A percentile compares a stretch with the other conserved stretches of the same genome.
Conservation (phyloP, 2,113 vertebrate genomes). For the Rutilus rutilus region DNA sequence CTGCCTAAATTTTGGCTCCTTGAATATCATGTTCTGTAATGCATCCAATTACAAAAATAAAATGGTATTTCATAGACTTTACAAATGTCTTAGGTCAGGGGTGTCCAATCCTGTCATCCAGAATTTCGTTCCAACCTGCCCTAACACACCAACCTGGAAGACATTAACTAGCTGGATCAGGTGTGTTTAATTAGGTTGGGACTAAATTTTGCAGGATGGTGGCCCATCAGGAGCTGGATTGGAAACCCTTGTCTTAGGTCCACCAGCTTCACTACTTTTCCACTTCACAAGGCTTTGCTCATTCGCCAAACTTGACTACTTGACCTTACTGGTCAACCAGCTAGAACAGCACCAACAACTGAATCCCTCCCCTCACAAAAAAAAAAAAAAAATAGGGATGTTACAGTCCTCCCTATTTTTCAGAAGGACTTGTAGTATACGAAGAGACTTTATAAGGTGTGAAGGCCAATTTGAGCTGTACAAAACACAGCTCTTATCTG, state of each 20-base stretch:
- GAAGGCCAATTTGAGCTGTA: constrained; percentile 70
- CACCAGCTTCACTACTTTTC: neutral
- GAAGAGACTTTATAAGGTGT: constrained; percentile 68
- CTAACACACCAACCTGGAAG: too few species aligned
- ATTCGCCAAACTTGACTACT: neutral
- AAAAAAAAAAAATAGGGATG: neutral
- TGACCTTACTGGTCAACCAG: neutral
- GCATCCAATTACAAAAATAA: neutral
- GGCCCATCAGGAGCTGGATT: neutral
- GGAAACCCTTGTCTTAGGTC: neutral
- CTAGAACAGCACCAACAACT: neutral
- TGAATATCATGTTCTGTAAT: neutral
- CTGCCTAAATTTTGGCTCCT: neutral
- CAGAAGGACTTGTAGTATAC: constrained; percentile 57
- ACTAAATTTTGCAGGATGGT: neutral
- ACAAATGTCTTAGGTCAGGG: neutral
- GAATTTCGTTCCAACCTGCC: too few species aligned
- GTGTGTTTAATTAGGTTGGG: neutral
- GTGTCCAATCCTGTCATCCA: too few species aligned
- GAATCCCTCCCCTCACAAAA: neutral
- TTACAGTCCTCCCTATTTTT: neutral
- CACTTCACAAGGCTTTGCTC: neutral
- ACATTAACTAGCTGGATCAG: neutral
- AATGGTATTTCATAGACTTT: neutral
- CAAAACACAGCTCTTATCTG: constrained; percentile 57